These are phyloP conservation scores for Thymelicus sylvestris DNA, from an alignment of 2,888 invertebrate genomes.

Conservation along the genomic window DNA sequence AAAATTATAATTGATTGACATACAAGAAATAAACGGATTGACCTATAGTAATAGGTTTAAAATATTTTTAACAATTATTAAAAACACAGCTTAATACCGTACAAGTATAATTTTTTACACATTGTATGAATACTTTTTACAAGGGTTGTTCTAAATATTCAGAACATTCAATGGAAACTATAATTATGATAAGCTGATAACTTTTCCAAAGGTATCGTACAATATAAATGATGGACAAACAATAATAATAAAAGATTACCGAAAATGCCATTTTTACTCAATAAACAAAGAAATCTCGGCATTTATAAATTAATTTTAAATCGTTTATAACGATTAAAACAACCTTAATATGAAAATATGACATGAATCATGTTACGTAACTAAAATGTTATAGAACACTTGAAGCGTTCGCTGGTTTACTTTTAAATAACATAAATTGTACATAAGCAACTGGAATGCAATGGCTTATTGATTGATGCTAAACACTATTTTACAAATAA, in stretches of 20 bases:
- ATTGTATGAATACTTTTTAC: constrained; percentile 7
- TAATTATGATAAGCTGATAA: too few species aligned
- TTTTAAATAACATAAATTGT: constrained; percentile 14
- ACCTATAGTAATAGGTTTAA: constrained; percentile 6
- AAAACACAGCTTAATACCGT: too few species aligned
- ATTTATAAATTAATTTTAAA: constrained; percentile 43
- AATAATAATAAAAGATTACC: constrained; percentile 6
- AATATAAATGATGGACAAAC: background rate
- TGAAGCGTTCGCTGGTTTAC: constrained; percentile 40
- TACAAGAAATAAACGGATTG: constrained; percentile 11
- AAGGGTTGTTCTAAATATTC: background rate
- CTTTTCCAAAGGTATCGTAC: too few species aligned
- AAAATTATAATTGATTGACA: constrained; percentile 15
- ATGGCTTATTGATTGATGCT: constrained; percentile 45
- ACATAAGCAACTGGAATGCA: constrained; percentile 61
- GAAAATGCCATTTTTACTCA: background rate
- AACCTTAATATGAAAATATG: background rate
- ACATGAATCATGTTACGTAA: background rate
- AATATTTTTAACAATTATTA: too few species aligned
- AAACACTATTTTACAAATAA: constrained; percentile 41
- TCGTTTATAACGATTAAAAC: constrained; percentile 62
- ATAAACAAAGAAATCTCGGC: background rate
- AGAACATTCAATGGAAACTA: background rate
- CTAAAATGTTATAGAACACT: constrained; percentile 43
- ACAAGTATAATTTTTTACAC: background rate